These are phyloP conservation scores for Papilio machaon DNA, from an alignment of 1,140 invertebrate species.

Conservation along the genomic window DNA sequence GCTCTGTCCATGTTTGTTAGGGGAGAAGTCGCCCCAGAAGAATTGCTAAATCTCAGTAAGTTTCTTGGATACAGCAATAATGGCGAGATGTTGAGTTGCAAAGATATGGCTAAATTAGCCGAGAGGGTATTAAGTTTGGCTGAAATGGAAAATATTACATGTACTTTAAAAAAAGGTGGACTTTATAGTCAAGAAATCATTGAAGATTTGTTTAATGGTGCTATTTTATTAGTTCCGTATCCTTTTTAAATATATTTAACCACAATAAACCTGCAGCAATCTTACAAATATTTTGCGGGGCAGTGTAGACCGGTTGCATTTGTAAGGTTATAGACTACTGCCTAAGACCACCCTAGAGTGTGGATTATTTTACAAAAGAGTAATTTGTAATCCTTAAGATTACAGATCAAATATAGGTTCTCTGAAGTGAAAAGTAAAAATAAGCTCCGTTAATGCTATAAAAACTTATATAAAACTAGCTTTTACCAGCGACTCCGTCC, in stretches of 20 bases:
- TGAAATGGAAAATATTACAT: conserved; percentile 56
- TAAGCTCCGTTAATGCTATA: too few species aligned
- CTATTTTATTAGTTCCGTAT: conserved; percentile 84
- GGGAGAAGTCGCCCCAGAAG: conserved; percentile 82
- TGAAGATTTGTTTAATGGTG: conserved; percentile 80
- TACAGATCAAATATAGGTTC: too few species aligned
- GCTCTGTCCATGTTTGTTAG: conserved; percentile 89
- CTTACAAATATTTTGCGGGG: too few species aligned
- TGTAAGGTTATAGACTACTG: too few species aligned
- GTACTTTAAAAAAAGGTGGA: conserved; percentile 55
- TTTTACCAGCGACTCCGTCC: too few species aligned
- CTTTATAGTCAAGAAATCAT: conserved; percentile 74
- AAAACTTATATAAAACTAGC: too few species aligned
- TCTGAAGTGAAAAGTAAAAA: too few species aligned
- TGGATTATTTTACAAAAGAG: too few species aligned
- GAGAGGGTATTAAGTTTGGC: conserved; percentile 72
- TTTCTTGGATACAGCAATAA: conserved; percentile 86
- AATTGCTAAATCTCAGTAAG: conserved; percentile 85
- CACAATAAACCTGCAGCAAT: too few species aligned
- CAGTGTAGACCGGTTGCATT: too few species aligned
- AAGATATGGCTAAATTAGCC: conserved; percentile 85
- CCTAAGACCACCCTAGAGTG: too few species aligned
- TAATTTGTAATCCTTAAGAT: too few species aligned
- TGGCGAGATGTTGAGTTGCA: conserved; percentile 93
- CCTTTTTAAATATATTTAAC: conserved; percentile 69